Evolutionary conservation across 2,797 vertebrate genomes (phyloP).

Genomic region (Rhinogobio ventralis): DNA sequence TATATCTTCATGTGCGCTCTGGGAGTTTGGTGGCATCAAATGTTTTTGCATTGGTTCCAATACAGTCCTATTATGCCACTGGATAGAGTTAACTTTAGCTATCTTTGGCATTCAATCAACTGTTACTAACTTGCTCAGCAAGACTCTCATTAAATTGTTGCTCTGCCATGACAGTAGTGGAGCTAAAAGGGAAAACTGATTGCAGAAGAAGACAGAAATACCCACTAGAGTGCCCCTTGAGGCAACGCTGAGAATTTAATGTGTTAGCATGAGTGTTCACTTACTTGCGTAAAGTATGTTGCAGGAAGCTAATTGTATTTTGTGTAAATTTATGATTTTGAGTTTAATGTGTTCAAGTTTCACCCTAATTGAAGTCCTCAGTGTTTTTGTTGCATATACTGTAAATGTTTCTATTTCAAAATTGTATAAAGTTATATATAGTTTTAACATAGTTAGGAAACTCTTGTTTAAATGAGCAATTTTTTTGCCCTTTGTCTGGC

Average conservation of each 20-base stretch:
- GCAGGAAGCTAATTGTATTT: not conserved
- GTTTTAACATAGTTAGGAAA: not conserved
- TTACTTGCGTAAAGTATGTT: not conserved
- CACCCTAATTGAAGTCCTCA: not conserved
- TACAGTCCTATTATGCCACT: not conserved
- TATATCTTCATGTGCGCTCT: not conserved
- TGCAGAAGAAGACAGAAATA: not conserved
- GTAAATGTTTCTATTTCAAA: not conserved
- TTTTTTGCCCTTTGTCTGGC: not conserved
- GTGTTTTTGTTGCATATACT: not conserved
- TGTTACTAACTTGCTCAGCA: not conserved
- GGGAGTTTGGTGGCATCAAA: not conserved
- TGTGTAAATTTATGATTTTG: not conserved
- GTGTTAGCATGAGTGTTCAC: not conserved
- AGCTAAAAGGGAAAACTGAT: not conserved
- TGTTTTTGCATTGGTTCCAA: not conserved
- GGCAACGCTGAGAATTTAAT: not conserved
- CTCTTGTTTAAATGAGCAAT: not conserved
- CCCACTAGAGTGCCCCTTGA: not conserved
- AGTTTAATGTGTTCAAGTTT: not conserved
- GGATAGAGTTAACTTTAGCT: not conserved
- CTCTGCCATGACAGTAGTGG: not conserved
- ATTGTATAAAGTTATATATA: not conserved
- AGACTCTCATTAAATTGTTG: slow-evolving; percentile 7
- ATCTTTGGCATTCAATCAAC: not conserved